Percentiles rank a stretch among this genome's conserved stretches.
phyloP scores from a whole-genome alignment of 2,113 vertebrate species.

The Lepidothrix coronata region DNA sequence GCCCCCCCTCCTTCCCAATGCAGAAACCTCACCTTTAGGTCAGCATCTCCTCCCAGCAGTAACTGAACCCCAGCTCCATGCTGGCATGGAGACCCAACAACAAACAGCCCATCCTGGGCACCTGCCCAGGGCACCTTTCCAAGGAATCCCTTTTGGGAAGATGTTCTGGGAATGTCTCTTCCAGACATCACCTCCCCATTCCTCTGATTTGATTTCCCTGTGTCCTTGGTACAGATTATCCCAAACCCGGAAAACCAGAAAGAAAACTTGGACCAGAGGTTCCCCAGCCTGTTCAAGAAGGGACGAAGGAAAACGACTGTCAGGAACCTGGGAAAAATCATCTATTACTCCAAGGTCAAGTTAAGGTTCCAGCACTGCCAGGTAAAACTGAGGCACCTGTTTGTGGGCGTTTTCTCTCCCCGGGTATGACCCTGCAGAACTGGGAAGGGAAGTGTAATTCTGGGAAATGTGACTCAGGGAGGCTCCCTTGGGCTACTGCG shows the following conservation, averaged over 20 bases:
- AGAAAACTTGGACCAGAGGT: constrained; percentile 83
- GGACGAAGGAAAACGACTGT: constrained; percentile 70
- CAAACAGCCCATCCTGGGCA: background rate
- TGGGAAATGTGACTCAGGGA: background rate
- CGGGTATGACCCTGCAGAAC: accelerated
- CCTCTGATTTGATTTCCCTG: background rate
- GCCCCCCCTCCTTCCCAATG: background rate
- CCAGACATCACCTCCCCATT: background rate
- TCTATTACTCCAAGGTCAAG: constrained; percentile 94
- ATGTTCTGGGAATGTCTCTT: background rate
- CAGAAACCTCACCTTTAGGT: background rate
- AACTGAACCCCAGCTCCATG: background rate
- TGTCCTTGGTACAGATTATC: constrained; percentile 23
- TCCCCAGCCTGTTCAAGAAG: constrained; percentile 74
- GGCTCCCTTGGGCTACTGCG: background rate
- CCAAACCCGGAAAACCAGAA: constrained; percentile 67
- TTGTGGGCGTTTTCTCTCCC: background rate
- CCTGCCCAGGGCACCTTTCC: background rate
- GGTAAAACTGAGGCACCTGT: constrained; percentile 66
- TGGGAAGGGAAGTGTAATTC: background rate
- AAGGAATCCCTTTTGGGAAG: background rate
- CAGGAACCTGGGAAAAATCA: constrained; percentile 87
- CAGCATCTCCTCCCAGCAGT: background rate
- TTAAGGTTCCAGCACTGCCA: constrained; percentile 90
- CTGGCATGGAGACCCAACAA: background rate